phyloP scores from a whole-genome alignment of 2,797 vertebrate genomes.

The Amblyraja radiata region DNA sequence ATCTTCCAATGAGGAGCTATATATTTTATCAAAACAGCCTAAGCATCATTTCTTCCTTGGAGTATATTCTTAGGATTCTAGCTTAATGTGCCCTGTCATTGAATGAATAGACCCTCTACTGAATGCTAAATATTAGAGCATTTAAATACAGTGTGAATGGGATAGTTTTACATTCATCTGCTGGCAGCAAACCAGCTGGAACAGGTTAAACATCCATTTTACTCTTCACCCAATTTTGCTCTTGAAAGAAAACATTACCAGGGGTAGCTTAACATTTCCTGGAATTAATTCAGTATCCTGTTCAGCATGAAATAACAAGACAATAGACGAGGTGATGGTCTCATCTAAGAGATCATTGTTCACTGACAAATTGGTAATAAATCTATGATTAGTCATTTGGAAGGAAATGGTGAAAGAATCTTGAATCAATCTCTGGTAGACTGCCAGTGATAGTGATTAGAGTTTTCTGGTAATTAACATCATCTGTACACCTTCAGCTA shows the following conservation, averaged over 20 bases:
- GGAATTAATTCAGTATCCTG: not conserved
- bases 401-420: not conserved
- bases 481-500: not conserved
- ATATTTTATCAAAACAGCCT: not conserved
- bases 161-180: not conserved
- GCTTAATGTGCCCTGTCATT: not conserved
- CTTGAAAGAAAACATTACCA: not conserved
- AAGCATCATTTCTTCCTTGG: not conserved
- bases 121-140: not conserved
- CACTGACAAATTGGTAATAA: not conserved
- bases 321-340: not conserved
- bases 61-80: not conserved
- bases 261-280: not conserved
- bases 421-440: not conserved
- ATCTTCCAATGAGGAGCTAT: not conserved
- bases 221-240: not conserved
- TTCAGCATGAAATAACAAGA: not conserved
- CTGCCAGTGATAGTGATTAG: not conserved
- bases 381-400: not conserved
- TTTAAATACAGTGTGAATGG: not conserved
- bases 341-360: not conserved
- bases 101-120: not conserved
- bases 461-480: not conserved
- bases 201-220: not conserved
- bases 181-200: not conserved